These are phyloP conservation scores for Peromyscus nudipes DNA, from an alignment of 2,797 vertebrate genomes.

Conservation along the genomic window DNA sequence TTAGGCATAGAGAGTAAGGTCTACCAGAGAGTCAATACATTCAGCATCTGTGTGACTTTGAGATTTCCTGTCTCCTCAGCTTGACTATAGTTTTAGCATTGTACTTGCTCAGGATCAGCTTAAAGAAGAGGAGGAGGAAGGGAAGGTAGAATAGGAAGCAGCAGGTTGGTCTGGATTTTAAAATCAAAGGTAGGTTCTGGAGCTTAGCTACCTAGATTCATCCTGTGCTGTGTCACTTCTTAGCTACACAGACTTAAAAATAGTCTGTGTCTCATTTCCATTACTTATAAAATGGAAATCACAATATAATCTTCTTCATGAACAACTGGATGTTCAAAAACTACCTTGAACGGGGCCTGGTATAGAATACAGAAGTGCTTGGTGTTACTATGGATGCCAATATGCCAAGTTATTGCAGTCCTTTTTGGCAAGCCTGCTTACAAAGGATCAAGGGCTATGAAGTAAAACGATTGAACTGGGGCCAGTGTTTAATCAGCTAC, in stretches of 20 bases:
- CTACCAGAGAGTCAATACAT: neutral
- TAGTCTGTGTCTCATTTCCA: neutral
- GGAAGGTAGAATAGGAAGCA: neutral
- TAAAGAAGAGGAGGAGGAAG: neutral
- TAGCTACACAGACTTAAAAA: neutral
- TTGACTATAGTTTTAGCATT: neutral
- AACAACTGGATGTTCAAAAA: neutral
- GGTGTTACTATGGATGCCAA: neutral
- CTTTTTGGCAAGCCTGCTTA: neutral
- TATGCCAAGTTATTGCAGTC: neutral
- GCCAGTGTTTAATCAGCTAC: neutral
- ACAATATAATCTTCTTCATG: neutral
- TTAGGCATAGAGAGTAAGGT: neutral
- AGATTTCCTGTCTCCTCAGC: neutral
- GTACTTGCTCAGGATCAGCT: neutral
- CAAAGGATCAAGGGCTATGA: neutral
- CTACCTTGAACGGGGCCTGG: neutral
- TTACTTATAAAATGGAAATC: neutral
- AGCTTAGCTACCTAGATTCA: neutral
- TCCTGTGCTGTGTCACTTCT: neutral
- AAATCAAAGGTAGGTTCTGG: neutral
- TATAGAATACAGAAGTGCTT: neutral
- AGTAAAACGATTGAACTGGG: neutral
- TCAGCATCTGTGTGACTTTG: neutral
- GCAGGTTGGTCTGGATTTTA: neutral